Conservation (phyloP, 2,888 invertebrate species). For the Caenorhabditis virilis region DNA sequence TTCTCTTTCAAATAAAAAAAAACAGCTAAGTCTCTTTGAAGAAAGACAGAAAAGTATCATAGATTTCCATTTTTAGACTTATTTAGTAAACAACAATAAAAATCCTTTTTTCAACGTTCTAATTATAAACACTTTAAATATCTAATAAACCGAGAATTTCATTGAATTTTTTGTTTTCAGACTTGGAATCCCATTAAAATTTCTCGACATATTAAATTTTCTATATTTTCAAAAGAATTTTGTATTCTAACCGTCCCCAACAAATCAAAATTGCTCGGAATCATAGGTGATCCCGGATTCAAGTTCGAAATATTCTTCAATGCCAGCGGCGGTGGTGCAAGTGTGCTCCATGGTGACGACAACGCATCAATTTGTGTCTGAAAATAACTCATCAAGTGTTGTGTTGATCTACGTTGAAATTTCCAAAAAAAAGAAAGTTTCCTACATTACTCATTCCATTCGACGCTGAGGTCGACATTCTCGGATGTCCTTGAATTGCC, state of each 20-base stretch:
- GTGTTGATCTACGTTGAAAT: background rate
- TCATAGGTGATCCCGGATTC: slow-evolving; percentile 14
- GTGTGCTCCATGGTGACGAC: slow-evolving; percentile 9
- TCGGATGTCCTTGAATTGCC: background rate
- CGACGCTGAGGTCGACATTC: background rate
- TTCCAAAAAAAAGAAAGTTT: too few species aligned
- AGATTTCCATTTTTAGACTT: too few species aligned
- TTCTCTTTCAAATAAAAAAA: background rate
- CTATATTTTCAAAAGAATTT: background rate
- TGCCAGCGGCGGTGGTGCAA: slow-evolving; percentile 10
- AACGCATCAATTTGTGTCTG: background rate
- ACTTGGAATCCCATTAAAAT: too few species aligned
- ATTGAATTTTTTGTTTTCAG: too few species aligned
- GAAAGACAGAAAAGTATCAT: background rate
- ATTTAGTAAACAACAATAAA: too few species aligned
- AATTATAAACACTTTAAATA: too few species aligned
- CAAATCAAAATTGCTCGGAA: slow-evolving; percentile 16
- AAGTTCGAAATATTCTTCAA: slow-evolving; percentile 15
- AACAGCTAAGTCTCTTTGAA: background rate
- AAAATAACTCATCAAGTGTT: background rate
- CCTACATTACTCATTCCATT: background rate
- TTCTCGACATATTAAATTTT: too few species aligned
- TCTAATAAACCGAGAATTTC: too few species aligned
- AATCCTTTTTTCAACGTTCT: too few species aligned
- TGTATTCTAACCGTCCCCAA: slow-evolving; percentile 26